Evolutionary conservation across 2,888 invertebrate genomes (phyloP), one percentile per base, ranked within the genome.

Genomic region (Mantis religiosa): DNA sequence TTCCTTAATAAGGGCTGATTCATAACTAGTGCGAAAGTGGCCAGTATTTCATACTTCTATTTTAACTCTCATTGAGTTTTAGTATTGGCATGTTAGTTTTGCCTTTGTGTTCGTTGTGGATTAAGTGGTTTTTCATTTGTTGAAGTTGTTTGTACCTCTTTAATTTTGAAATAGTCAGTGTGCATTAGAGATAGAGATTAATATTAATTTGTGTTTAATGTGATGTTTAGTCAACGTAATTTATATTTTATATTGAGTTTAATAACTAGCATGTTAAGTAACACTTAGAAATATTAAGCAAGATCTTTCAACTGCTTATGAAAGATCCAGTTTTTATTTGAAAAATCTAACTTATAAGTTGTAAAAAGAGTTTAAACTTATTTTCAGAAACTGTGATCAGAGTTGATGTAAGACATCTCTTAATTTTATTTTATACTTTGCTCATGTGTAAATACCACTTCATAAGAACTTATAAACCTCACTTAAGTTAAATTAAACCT

Each of bases 201-300:
- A 89, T 87, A 89, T 87, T 89, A 89, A 89, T 84, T 81, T 88
- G 88, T 89, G 87, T 89, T 87, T 85, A 87, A 86, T 89, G 89
- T 89, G 89, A 89, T 89, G 81, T 85, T 89, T 89, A 89, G 89
- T 89, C 89, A 89, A 87, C 28, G 14, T 89, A 89, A 89, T 89
- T 87, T 87, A 87, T 87, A 82, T 87, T 54, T 86, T 86, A 47
- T 47, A 47, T 34, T 28, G n/a, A 54, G 84, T 89, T 88, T 89
- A 88, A 88, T 88, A 88, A 87, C n/a, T 88, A 88, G 87, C 86
- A 86, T 89, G 54, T 89, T 41, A 86, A 81, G 28, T 28, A 86
- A 28, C 27, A 86, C 86, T 87, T 81, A 30, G 81, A 87, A 28
- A 34, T 28, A 15, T 28, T 14, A 84, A 34, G 84, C 9, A 84